Evolutionary conservation across 1,140 invertebrate species (phyloP), one percentile per base, ranked within the genome.

Genomic region (Probaryconus sp.): DNA sequence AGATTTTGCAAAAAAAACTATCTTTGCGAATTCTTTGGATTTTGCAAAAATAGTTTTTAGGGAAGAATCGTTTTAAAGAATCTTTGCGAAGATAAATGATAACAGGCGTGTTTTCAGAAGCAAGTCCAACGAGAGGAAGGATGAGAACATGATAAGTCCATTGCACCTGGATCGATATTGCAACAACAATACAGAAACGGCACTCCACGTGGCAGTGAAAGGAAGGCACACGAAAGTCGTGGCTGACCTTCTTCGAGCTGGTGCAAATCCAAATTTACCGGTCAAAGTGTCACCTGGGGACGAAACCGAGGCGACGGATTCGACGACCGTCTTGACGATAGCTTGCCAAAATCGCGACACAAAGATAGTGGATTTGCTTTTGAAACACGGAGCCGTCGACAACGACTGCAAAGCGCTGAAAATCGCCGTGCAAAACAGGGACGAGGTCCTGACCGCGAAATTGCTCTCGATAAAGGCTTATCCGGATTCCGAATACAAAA

Each of bases 351-450:
- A 90, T 63, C 78, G 81, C 2, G 85, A 88, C 24, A 56, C 87
- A n/a, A 90, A 90, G 37, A 89, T 92, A 71, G 87, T 93, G 5
- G 92, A 95, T 71, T 83, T 96, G 21, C 83, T 99, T n/a, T 84
- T 99, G 5, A 92, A 93, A 71, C 89, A 93, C 79, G 95, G 95
- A n/a, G 96, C 97, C 1, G 88, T 92, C 7, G 98, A 99, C 87
- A 92, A 95, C 40, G 93, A 96, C 30, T 94, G 94, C 53, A 91
- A 92, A 68, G 96, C 96, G 6, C 87, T 98, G 24, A 84, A 90
- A 42, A 91, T 94, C 45, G 93, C 93, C 2, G 91, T 92, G 5
- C 84, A 90, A 31, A 91, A 91, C 75, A 90, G 91, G 9, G 93
- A 97, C 79, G 92, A 93, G 69, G 87, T 91, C 3, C 89, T 95